A percentile compares a stretch with the other conserved stretches of the same genome.
Evolutionary conservation across 2,113 vertebrate species (phyloP).

Genomic region (Nannospalax galili): DNA sequence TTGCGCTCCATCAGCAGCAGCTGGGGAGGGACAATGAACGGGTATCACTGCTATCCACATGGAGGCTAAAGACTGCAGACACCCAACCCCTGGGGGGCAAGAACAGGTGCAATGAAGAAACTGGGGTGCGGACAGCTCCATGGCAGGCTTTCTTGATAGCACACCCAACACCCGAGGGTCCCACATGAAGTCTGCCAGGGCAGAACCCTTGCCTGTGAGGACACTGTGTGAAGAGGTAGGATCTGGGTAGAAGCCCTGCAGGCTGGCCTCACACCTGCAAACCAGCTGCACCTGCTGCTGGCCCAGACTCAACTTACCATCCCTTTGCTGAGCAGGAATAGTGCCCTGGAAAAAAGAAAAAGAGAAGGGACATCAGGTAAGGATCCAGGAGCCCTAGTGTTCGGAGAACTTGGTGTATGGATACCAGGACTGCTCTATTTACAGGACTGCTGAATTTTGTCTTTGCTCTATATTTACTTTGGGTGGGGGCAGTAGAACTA

Average conservation of each 20-base stretch:
- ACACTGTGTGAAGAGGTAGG: too few species aligned
- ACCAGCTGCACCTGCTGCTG: not conserved
- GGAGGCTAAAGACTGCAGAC: too few species aligned
- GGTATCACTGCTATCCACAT: not conserved
- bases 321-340: slow-evolving; percentile 98
- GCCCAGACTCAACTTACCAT: slow-evolving; percentile 91
- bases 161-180: not conserved
- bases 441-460: not conserved
- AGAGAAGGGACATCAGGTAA: slow-evolving; percentile 44
- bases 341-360: slow-evolving; percentile 89
- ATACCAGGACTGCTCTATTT: not conserved
- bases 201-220: not conserved
- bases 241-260: not conserved
- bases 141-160: not conserved
- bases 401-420: not conserved
- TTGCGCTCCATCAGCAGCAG: slow-evolving; percentile 98
- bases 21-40: slow-evolving; percentile 75
- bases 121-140: not conserved
- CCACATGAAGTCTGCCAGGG: not conserved
- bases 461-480: not conserved
- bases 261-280: not conserved
- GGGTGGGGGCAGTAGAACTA: too few species aligned
- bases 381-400: not conserved
- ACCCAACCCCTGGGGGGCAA: not conserved
- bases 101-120: not conserved